Base-by-base conservation (phyloP, 2,113 vertebrate species). In the Melanerpes formicivorus region DNA sequence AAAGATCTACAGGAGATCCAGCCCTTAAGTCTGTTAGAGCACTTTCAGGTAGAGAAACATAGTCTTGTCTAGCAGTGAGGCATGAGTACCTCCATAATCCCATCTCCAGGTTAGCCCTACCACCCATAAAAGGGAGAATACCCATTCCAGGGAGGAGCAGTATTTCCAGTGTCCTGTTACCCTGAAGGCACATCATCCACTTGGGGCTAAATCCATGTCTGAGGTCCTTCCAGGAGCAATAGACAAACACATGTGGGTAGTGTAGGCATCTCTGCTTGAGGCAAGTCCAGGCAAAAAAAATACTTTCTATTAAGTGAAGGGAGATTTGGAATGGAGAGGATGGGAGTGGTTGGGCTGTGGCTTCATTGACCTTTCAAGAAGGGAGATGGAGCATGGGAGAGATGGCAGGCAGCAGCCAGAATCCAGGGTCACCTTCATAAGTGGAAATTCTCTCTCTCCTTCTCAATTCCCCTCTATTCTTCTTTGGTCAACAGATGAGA, bases 141-240 rank as follows among this genome's bases (percentile, higher is more conserved):
- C 3, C 3, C 22, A 76, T 4, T 11, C 26, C 34, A 64, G 34
- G 27, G 23, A 14, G 0, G 0, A 81, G 6, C 8, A 64, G 9
- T 18, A 37, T 73, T 50, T 37, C 16, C 4, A 46, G 52, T 25
- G 14, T 10, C 50, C 23, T 66, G 2, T 48, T n/a, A 22, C 25
- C 42, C 44, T 32, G 40, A 82, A 70, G 11, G 19, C 16, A 65
- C 27, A 54, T 48, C n/a, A 34, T 2, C 2, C 5, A 72, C 6
- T 17, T 37, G 18, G 25, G 17, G 5, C 11, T 56, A 80, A 73
- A 90, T 30, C 34, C 9, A 26, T 2, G 9, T 5, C 29, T 58
- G 10, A 63, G 52, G 44, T 56, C 15, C 10, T 60, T 64, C 15
- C 48, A 83, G 42, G 15, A 76, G 21, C n/a, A 63, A 7, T 6